These are phyloP conservation scores for Rhizomys pruinosus DNA, from an alignment of 2,113 vertebrate genomes.

Conservation along the genomic window DNA sequence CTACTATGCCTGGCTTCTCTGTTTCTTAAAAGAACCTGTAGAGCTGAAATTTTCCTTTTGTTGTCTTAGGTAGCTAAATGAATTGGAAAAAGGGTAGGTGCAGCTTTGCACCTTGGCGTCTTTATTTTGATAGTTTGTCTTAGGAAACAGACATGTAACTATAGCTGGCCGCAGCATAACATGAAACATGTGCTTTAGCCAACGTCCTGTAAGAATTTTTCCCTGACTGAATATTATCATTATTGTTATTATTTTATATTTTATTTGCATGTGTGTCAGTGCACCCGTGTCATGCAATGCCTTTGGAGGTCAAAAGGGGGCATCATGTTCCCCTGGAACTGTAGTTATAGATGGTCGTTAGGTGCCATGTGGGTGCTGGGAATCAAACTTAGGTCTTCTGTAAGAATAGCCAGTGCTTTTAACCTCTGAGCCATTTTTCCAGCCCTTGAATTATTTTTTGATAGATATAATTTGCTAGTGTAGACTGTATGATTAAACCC, in stretches of 20 bases:
- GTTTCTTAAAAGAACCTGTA: background rate
- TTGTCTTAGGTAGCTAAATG: slow-evolving; percentile 11
- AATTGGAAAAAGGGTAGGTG: background rate
- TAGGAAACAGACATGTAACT: background rate
- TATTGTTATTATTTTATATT: too few species aligned
- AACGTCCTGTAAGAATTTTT: slow-evolving; percentile 1
- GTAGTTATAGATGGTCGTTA: too few species aligned
- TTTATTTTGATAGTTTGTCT: slow-evolving; percentile 28
- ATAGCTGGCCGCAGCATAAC: background rate
- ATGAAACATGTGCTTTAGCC: background rate
- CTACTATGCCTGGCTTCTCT: too few species aligned
- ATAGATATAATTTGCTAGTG: background rate
- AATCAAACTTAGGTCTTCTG: too few species aligned
- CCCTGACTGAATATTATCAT: background rate
- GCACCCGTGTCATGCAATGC: too few species aligned
- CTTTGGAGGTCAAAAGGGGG: too few species aligned
- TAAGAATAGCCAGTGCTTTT: too few species aligned
- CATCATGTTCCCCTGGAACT: too few species aligned
- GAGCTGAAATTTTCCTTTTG: background rate
- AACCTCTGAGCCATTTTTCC: too few species aligned
- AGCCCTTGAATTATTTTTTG: too few species aligned
- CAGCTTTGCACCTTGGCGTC: background rate
- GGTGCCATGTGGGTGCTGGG: too few species aligned
- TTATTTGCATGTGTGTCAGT: too few species aligned
- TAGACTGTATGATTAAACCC: background rate